Evolutionary conservation across 92 coral and sea anemone species (phyloP), one percentile per base, ranked within the genome.

Genomic region (Parazoanthus atlanticus): DNA sequence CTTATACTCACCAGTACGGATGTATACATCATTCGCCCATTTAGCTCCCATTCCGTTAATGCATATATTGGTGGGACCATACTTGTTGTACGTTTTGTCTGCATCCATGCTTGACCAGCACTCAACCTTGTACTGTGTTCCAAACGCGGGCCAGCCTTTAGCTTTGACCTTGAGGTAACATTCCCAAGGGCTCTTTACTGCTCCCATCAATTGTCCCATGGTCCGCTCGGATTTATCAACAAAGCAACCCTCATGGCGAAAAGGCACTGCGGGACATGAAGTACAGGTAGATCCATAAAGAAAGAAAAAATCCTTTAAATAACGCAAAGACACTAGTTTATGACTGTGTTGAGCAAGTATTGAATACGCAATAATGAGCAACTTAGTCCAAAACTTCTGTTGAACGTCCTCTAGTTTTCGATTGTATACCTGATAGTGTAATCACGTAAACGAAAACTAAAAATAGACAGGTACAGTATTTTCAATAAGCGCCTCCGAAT

Each of bases 101-200:
- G 64, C 87, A 52, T 69, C 79, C 5, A 64, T 3, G 15, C 87
- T 84, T 15, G 87, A 84, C 78, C 87, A 84, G 46, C 87, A 84
- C 40, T 84, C 87, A 9, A 67, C 10, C 15, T 23, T 23, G 26
- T 1, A 17, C 87, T 84, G 87, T 15, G 87, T 84, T n/a, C 87
- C 87, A 30, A 84, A 84, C 8, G 61, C 87, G 12, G 78, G 79
- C 78, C 78, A 84, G 8, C 46, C 64, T 71, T 52, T 69, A 8
- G 87, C 61, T 70, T 70, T 70, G 52, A 84, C 85, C 74, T 58
- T 33, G 16, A 19, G 85, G 31, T 81, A 81, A 23, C 85, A 81
- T 38, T 81, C 85, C 85, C 85, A 81, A 17, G 85, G 74, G n/a
- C 23, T 56, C 8, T 33, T 81, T 6, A 81, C 85, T 31, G 2